These are phyloP conservation scores for Proteles cristata DNA, from an alignment of 2,113 vertebrate genomes.

Conservation along the genomic window DNA sequence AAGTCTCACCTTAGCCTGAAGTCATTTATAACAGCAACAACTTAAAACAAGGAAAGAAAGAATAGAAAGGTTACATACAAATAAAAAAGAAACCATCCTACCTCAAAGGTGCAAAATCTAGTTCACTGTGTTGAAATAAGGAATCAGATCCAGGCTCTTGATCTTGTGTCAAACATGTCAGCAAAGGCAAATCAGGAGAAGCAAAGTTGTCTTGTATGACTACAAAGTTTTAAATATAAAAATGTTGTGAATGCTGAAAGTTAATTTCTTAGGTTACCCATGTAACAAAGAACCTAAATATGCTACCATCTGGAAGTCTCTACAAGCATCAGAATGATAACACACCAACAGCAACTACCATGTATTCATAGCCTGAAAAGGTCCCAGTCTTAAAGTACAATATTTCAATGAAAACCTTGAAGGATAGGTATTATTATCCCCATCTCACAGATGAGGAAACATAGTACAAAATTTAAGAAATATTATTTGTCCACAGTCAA, in stretches of 20 bases:
- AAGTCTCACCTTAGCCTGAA: conserved; percentile 5
- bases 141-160: conserved; percentile 84
- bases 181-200: conserved; percentile 87
- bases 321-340: conserved; percentile 35
- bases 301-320: conserved; percentile 37
- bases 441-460: background rate
- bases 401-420: background rate
- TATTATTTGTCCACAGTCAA: background rate
- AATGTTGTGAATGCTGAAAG: conserved; percentile 36
- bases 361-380: background rate
- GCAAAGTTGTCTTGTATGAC: conserved; percentile 89
- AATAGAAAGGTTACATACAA: conserved; percentile 22
- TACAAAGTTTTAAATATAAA: conserved; percentile 79
- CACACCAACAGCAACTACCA: background rate
- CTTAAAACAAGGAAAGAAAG: conserved; percentile 30
- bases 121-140: conserved; percentile 87
- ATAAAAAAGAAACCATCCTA: conserved; percentile 79
- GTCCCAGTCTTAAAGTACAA: background rate
- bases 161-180: conserved; percentile 79
- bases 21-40: conserved; percentile 52
- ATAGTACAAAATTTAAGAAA: background rate
- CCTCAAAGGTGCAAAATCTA: conserved; percentile 92
- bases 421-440: background rate
- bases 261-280: background rate
- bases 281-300: conserved; percentile 51